These are phyloP conservation scores for Pseudomyrmex concolor DNA, from an alignment of 1,140 invertebrate species.

Conservation along the genomic window DNA sequence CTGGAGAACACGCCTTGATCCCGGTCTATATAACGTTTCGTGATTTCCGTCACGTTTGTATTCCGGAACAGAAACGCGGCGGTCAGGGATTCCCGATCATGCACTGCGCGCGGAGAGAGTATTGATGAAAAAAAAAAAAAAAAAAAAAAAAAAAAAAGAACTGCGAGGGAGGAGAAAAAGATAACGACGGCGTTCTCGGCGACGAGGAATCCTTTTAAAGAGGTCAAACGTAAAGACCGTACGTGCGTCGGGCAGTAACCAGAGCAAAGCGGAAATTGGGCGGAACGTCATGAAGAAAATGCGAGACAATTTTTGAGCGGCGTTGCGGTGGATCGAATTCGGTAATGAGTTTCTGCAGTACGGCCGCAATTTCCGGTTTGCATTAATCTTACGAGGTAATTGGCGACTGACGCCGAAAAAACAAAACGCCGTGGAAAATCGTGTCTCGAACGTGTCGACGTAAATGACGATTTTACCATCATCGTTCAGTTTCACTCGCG, in stretches of 20 bases:
- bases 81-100: slow-evolving; percentile 53
- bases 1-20: slow-evolving; percentile 19
- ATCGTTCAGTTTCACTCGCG: background rate
- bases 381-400: slow-evolving; percentile 41
- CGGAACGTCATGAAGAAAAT: slow-evolving; percentile 57
- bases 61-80: slow-evolving; percentile 23
- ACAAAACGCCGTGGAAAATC: slow-evolving; percentile 5
- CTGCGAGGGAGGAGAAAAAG: slow-evolving; percentile 38
- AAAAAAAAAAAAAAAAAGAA: slow-evolving; percentile 11
- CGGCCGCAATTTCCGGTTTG: slow-evolving; percentile 27
- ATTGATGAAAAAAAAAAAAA: slow-evolving; percentile 31
- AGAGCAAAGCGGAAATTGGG: slow-evolving; percentile 65
- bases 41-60: slow-evolving; percentile 62
- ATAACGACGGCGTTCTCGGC: slow-evolving; percentile 61
- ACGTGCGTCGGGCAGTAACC: slow-evolving; percentile 71
- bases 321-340: background rate
- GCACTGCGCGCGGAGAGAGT: slow-evolving; percentile 25
- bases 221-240: slow-evolving; percentile 69
- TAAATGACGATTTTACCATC: background rate
- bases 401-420: background rate
- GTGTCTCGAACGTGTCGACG: background rate
- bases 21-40: background rate
- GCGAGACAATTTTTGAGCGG: slow-evolving; percentile 65
- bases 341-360: slow-evolving; percentile 33
- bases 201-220: slow-evolving; percentile 69